Percentiles rank a stretch among this genome's conserved stretches.
phyloP scores from a whole-genome alignment of 1,140 invertebrate species.

The Drosophila truncata region DNA sequence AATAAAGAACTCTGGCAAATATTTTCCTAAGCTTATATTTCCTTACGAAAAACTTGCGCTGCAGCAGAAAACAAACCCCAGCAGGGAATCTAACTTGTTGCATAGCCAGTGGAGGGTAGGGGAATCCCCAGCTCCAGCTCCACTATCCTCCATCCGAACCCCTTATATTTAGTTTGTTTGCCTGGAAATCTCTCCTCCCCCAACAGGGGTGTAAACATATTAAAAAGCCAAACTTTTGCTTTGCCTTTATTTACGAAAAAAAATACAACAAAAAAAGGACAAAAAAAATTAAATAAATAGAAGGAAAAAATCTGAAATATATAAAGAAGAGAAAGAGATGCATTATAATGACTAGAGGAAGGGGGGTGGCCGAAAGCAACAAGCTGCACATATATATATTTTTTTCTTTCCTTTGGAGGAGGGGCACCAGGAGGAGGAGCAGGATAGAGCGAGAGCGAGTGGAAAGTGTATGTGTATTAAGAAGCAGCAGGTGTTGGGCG shows the following conservation, averaged over 20 bases:
- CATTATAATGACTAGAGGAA: conserved; percentile 29
- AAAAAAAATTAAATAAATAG: conserved; percentile 37
- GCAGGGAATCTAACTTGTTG: conserved; percentile 51
- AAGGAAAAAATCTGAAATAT: conserved; percentile 45
- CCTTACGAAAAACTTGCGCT: conserved; percentile 25
- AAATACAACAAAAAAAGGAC: not conserved
- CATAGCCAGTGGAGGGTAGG: conserved; percentile 11
- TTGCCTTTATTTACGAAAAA: conserved; percentile 57
- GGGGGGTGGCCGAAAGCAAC: conserved; percentile 44
- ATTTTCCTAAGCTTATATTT: conserved; percentile 37
- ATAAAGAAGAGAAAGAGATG: conserved; percentile 52
- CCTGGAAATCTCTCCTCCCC: conserved; percentile 12
- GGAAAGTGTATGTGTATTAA: conserved; percentile 50
- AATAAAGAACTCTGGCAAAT: conserved; percentile 36
- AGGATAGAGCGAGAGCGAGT: conserved; percentile 37
- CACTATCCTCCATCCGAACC: not conserved
- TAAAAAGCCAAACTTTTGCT: conserved; percentile 61
- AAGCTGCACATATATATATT: conserved; percentile 29
- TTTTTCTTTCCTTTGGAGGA: conserved; percentile 6
- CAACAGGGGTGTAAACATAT: conserved; percentile 51
- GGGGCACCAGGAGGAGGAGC: not conserved
- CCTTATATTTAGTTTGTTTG: conserved; percentile 32
- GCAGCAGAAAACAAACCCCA: conserved; percentile 34
- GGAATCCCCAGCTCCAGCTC: not conserved
- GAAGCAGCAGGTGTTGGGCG: conserved; percentile 78